Percentiles rank a stretch among this genome's conserved stretches.
Conservation (phyloP, 2,113 vertebrate species). For the Cavia aperea region DNA sequence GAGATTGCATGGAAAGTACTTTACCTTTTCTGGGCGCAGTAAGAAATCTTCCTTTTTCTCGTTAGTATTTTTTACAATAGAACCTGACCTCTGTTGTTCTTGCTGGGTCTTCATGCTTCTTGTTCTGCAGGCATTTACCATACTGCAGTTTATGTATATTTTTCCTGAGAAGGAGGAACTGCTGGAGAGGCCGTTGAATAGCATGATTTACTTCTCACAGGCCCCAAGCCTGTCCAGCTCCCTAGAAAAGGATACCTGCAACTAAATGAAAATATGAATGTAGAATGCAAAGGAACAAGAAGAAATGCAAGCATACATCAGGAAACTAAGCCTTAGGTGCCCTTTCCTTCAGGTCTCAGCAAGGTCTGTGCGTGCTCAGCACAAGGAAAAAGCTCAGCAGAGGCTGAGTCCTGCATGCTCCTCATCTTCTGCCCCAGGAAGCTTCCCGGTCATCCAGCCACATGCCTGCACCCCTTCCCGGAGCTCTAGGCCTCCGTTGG, state of each 20-base stretch:
- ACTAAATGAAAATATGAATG: not conserved
- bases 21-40: rapidly evolving
- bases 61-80: no score
- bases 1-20: not conserved
- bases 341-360: not conserved
- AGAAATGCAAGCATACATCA: not conserved
- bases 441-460: not conserved
- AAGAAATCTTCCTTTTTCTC: not conserved
- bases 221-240: not conserved
- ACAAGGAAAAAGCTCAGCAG: not conserved
- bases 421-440: not conserved
- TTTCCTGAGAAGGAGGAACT: not conserved
- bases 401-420: not conserved
- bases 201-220: not conserved
- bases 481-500: not conserved
- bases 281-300: not conserved
- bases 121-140: not conserved
- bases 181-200: not conserved
- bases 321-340: not conserved
- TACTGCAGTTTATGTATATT: not conserved
- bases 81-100: not conserved
- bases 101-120: not conserved
- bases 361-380: not conserved
- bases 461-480: rapidly evolving
- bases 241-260: not conserved